Evolutionary conservation across 1,140 invertebrate genomes (phyloP), one percentile per base, ranked within the genome.

Genomic region (Drosophila fuyamai): DNA sequence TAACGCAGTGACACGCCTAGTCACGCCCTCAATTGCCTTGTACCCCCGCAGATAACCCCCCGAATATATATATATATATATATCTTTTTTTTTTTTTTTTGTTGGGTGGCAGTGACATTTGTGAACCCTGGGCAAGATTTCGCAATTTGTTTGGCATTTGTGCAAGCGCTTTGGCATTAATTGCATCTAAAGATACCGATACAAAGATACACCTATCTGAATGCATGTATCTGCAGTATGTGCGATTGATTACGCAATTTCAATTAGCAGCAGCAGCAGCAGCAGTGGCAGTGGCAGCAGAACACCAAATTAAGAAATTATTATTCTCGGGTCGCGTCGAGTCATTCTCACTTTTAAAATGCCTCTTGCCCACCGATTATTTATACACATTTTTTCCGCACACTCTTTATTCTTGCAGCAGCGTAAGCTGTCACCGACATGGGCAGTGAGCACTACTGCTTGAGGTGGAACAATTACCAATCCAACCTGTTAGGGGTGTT

Each of bases 401-500:
- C 16, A 47, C 10, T 41, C 4, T 40, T 2, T 53, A 32, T 84
- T 47, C 56, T 94, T 94, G 79, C 94, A 96, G 95, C 95, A 96
- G 95, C 95, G 96, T 94, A 96, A 96, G 95, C 94, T 96, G 96
- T 95, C 95, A 96, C 95, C 96, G 96, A 96, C 95, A 97, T 97
- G 96, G 96, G 96, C 96, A 97, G 96, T 97, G 96, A 97, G 96
- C 96, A 97, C 95, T 97, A 97, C 95, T 97, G 96, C 95, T 96
- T 97, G 94, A 96, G 96, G 96, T 97, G 96, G 96, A 97, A 97
- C 95, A 97, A 97, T 97, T 96, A 97, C 96, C 96, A 97, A 96
- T 97, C 96, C 95, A 97, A 97, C 95, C 95, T 97, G 94, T 95
- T 97, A 94, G 96, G 96, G 94, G 97, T 97, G 93, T 98, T 97